Base-by-base conservation (phyloP, 2,888 invertebrate species). In the Tryphoninae sp. region DNA sequence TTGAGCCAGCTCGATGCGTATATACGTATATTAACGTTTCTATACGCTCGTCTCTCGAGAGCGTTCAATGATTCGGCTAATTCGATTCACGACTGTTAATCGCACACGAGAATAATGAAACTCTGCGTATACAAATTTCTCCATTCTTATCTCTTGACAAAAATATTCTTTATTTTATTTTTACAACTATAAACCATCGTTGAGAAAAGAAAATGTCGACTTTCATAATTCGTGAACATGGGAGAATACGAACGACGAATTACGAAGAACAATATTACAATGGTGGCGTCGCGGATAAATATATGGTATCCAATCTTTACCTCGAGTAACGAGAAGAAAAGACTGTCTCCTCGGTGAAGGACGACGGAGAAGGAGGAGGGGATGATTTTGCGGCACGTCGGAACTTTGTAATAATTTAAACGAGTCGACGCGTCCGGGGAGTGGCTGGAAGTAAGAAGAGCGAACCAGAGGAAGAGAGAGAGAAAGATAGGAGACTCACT, bases 351-450 rank as follows among this genome's bases (percentile, higher is more conserved):
- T 69, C 19, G 73, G 65, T 42, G 58, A 1, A 19, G 22, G 19
- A 40, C 16, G 33, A 4, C 33, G 33, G 33, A 33, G 33, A 33
- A 19, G 26, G 9, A 9, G 19, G 19, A 51, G 22, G 51, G 68
- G 40, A 62, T 33, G 64, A 74, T 81, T 64, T 69, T 33, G 80
- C 19, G 78, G 78, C 58, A 68, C 69, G 75, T 64, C 64, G 67
- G 69, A 85, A 84, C 75, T 85, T 85, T 84, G 85, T 77, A 80
- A 84, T 83, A 85, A 85, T 85, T 84, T 80, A 81, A 82, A 79
- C 82, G 82, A 84, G 82, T 80, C 82, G 64, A 65, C 76, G 76
- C 62, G 78, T 62, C 71, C 74, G 16, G 55, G 67, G 53, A 45
- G 55, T 49, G 33, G 11, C 26, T 26, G 2, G 11, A 40, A 42